These are phyloP conservation scores for Ctenopoma multispine DNA, from an alignment of 2,797 vertebrate genomes.

Conservation along the genomic window DNA sequence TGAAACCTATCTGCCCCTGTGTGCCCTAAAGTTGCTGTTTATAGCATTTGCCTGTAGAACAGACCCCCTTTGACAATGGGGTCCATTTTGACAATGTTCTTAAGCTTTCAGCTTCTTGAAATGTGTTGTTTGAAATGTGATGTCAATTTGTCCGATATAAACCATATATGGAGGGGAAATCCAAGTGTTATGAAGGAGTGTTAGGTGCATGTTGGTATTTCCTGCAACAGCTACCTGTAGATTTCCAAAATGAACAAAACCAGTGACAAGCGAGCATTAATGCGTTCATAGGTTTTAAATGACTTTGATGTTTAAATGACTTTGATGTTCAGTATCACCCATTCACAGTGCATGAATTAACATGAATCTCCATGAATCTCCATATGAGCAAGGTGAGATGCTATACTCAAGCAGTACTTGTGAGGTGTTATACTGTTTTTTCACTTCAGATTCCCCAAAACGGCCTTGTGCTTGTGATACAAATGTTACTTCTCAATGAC, in stretches of 20 bases:
- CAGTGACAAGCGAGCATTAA: constrained; percentile 20
- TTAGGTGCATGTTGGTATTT: constrained; percentile 46
- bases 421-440: constrained; percentile 43
- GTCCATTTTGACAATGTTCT: constrained; percentile 37
- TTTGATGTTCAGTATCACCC: constrained; percentile 48
- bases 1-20: constrained; percentile 45
- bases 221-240: constrained; percentile 10
- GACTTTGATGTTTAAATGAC: constrained; percentile 37
- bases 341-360: constrained; percentile 60
- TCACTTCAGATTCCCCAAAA: constrained; percentile 13
- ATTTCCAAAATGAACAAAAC: constrained; percentile 21
- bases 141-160: neutral
- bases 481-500: neutral
- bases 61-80: constrained; percentile 17
- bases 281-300: constrained; percentile 40
- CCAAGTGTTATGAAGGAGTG: constrained; percentile 6
- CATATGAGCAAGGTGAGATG: constrained; percentile 62
- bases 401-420: constrained; percentile 58
- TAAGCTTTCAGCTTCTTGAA: constrained; percentile 28
- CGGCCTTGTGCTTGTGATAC: constrained; percentile 18
- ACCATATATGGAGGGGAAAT: constrained; percentile 16
- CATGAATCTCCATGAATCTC: constrained; percentile 60
- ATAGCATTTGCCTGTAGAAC: constrained; percentile 56
- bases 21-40: constrained; percentile 59
- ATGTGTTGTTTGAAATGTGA: constrained; percentile 35